These are phyloP conservation scores for Syndactyla subalaris DNA, from an alignment of 2,797 vertebrate species.

Conservation along the genomic window DNA sequence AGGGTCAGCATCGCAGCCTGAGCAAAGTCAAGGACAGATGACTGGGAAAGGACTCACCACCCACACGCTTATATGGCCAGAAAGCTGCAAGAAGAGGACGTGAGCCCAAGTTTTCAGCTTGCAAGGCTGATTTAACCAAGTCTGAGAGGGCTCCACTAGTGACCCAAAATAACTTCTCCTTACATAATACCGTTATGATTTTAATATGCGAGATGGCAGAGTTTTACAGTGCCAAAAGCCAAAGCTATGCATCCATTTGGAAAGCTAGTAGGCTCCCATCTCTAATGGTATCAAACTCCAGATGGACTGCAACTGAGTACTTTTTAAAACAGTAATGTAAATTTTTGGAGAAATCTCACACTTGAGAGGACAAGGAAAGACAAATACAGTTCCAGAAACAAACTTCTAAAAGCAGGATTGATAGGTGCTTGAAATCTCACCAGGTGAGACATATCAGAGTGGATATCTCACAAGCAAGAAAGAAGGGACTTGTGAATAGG, in stretches of 20 bases:
- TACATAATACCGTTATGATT: slow-evolving; percentile 55
- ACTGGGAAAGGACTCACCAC: not conserved
- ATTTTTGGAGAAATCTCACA: not conserved
- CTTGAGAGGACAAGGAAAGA: not conserved
- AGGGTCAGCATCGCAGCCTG: rapidly evolving
- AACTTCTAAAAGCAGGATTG: not conserved
- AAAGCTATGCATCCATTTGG: slow-evolving; percentile 27
- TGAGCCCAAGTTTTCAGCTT: not conserved
- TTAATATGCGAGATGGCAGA: slow-evolving; percentile 32
- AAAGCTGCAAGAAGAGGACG: not conserved
- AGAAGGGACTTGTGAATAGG: not conserved
- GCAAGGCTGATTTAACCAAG: not conserved
- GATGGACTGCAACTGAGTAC: slow-evolving; percentile 18
- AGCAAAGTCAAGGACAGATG: not conserved
- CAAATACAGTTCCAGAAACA: not conserved
- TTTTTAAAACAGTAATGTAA: not conserved
- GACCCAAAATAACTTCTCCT: slow-evolving; percentile 60
- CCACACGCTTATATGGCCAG: rapidly evolving
- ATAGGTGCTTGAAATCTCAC: not conserved
- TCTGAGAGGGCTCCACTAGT: not conserved
- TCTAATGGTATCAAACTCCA: slow-evolving; percentile 46
- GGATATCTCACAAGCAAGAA: not conserved
- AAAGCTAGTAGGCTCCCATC: slow-evolving; percentile 20
- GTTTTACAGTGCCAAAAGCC: slow-evolving; percentile 43
- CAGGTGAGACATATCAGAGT: not conserved